A percentile compares a stretch with the other conserved stretches of the same genome.
These are phyloP conservation scores for Eriosoma lanigerum DNA, from an alignment of 1,140 invertebrate genomes.

Conservation along the genomic window DNA sequence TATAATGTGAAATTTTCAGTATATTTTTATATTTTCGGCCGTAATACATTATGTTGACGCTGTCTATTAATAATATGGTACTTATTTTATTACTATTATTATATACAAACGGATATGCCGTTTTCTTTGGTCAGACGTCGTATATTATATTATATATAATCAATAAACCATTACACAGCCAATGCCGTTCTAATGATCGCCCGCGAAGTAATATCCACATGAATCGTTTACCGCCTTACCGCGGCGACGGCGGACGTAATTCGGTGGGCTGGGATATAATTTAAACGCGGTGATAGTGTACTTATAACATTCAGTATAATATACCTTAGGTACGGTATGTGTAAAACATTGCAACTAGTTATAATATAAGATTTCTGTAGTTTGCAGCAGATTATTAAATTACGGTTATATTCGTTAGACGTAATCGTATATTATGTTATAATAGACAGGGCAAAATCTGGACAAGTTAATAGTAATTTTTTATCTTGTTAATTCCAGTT, in stretches of 20 bases:
- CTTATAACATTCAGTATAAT: background rate
- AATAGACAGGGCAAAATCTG: too few relatives aligned
- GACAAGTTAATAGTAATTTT: too few relatives aligned
- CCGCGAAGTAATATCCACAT: background rate
- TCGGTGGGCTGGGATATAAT: conserved; percentile 15
- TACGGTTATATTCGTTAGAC: background rate
- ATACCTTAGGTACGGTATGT: background rate
- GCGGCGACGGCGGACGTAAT: background rate
- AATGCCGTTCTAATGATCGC: background rate
- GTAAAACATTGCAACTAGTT: background rate
- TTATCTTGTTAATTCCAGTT: too few relatives aligned
- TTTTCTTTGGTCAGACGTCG: background rate
- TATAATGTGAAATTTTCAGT: too few relatives aligned
- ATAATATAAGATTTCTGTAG: too few relatives aligned
- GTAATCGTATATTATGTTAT: too few relatives aligned
- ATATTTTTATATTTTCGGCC: too few relatives aligned
- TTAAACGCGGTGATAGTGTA: background rate
- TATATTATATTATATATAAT: too few relatives aligned
- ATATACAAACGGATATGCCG: too few relatives aligned
- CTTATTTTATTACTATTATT: too few relatives aligned
- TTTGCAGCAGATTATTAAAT: conserved; percentile 10
- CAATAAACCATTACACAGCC: conserved; percentile 11
- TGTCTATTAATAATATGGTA: too few relatives aligned
- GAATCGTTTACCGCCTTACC: background rate
- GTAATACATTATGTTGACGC: too few relatives aligned